Base-by-base conservation (phyloP, 2,888 invertebrate genomes). In the Campopleginae sp. region DNA sequence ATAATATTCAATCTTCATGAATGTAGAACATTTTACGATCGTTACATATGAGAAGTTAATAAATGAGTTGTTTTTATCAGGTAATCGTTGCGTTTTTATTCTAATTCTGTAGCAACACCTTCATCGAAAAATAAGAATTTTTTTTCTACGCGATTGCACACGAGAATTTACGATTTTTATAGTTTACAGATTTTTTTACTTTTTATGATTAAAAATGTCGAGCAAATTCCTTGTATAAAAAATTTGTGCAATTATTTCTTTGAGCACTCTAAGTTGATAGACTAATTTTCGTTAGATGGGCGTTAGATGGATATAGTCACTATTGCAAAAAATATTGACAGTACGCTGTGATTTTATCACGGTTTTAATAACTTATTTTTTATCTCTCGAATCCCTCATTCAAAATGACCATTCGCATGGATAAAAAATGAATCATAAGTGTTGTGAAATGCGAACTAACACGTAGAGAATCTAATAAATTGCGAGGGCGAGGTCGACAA, bases 31-130 rank as follows among this genome's bases (percentile, higher is more conserved):
- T 44, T 27, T 71, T 63, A 80, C 63, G 66, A 74, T 77, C 63
- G 71, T 85, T 82, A 72, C 68, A 72, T 79, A 46, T 74, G 78
- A 82, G 44, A 58, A 72, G 76, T 66, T 71, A 83, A 80, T 79
- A 84, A 83, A 85, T 51, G 44, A 80, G 66, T 85, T 83, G 83
- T 83, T 83, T 83, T 77, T 80, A 80, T 77, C 80, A 46, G 77
- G 61, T n/a, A 42, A 72, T 58, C 46, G 14, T n/a, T 48, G 4
- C 17, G 19, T 48, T 48, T 42, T 66, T 71, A 1, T 33, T 27
- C 7, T 17, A 1, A 7, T 27, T 4, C 5, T 12, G 42, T 14
- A n/a, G 23, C 23, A 44, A 66, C 23, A 19, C 42, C 5, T 42
- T 38, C 10, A 38, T 38, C 38, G 38, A 38, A 38, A 38, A 38